A percentile compares a stretch with the other conserved stretches of the same genome.
Conservation (phyloP, 2,113 vertebrate species). For the Gobio gobio region DNA sequence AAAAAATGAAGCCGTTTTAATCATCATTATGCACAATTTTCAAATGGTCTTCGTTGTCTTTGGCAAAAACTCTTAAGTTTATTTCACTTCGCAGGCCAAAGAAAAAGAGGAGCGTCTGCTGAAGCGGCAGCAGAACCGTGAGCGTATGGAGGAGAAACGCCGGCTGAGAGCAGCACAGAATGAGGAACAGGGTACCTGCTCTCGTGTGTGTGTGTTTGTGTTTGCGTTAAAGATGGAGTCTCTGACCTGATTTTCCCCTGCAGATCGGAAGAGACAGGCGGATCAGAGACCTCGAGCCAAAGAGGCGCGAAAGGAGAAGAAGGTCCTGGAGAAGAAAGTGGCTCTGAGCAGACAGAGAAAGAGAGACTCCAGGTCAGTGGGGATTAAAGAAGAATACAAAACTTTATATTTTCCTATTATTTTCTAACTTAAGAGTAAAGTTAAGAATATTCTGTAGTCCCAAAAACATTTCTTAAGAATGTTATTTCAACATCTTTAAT, state of each 20-base stretch:
- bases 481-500: no score
- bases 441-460: no score
- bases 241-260: not conserved
- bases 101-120: slow-evolving; percentile 96
- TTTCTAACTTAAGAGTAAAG: no score
- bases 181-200: slow-evolving; percentile 74
- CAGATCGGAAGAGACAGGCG: slow-evolving; percentile 68
- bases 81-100: slow-evolving; percentile 81
- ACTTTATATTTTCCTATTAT: no score
- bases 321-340: slow-evolving; percentile 97
- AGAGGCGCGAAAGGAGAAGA: slow-evolving; percentile 93
- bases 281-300: slow-evolving; percentile 81
- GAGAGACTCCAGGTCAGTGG: slow-evolving; percentile 86
- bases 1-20: not conserved
- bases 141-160: slow-evolving; percentile 93
- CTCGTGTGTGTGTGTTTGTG: not conserved
- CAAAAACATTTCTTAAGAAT: no score
- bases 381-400: no score
- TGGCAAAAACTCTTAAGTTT: not conserved
- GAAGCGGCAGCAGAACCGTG: slow-evolving; percentile 92
- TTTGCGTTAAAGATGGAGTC: not conserved
- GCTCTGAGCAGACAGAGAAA: slow-evolving; percentile 92
- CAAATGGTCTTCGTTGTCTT: not conserved
- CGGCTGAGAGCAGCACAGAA: slow-evolving; percentile 87
- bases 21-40: not conserved